Conservation (phyloP, 2,888 invertebrate species). For the Epistrophe grossulariae region DNA sequence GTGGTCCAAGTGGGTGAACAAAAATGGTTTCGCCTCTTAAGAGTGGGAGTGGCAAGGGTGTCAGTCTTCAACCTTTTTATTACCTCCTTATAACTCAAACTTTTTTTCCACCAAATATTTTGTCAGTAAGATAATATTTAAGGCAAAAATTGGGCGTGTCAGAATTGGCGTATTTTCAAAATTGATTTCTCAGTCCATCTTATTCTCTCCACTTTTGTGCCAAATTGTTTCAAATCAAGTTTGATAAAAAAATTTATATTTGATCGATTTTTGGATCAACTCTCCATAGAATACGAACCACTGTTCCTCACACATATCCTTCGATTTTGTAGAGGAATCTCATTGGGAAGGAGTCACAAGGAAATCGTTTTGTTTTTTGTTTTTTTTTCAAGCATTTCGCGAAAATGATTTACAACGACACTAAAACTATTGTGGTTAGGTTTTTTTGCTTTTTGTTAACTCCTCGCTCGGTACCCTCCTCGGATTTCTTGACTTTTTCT, state of each 20-base stretch:
- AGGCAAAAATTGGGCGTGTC: neutral
- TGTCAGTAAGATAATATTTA: neutral
- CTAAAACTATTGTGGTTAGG: constrained; percentile 72
- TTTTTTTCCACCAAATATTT: neutral
- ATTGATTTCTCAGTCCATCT: neutral
- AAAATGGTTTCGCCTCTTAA: no score
- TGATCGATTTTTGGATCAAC: neutral
- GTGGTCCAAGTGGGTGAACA: neutral
- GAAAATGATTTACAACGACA: constrained; percentile 74
- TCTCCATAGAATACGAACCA: neutral
- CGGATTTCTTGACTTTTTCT: constrained; percentile 63
- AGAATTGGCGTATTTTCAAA: neutral
- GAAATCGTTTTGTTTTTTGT: constrained; percentile 14
- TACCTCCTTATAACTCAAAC: no score
- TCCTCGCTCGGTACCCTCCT: neutral
- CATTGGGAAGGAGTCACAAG: constrained; percentile 28
- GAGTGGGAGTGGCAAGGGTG: no score
- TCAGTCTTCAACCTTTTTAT: no score
- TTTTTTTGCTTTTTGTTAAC: neutral
- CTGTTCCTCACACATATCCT: constrained; percentile 45
- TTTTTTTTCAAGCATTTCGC: constrained; percentile 45
- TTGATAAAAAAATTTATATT: neutral
- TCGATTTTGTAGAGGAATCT: constrained; percentile 29
- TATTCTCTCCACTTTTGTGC: neutral
- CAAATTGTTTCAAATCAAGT: neutral